phyloP scores from a whole-genome alignment of 2,113 vertebrate species.

The Lonchura striata region DNA sequence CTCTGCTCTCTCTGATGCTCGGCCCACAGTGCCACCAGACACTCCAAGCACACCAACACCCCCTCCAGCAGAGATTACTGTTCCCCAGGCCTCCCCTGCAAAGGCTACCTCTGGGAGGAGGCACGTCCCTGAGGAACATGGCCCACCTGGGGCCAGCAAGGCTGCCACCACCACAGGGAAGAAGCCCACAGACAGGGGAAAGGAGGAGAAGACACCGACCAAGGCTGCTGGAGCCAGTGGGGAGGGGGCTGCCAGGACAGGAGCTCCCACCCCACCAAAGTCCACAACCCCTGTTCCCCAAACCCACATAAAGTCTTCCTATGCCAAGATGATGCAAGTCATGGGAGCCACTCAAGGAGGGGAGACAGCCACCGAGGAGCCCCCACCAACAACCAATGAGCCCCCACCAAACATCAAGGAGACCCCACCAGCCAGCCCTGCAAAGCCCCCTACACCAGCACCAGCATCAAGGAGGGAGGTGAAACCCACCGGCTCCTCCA shows the following conservation, averaged over 20 bases:
- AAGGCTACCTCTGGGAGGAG: neutral
- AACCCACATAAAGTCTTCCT: slow-evolving; percentile 69
- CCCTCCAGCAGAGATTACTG: neutral
- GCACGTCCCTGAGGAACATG: fast-evolving
- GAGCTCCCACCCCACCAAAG: neutral
- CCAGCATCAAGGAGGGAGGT: neutral
- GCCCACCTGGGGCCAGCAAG: neutral
- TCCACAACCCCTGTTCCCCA: neutral
- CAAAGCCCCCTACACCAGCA: neutral
- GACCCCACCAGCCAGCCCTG: neutral
- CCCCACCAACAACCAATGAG: neutral
- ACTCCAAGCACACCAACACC: slow-evolving; percentile 58
- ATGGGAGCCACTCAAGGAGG: slow-evolving; percentile 23
- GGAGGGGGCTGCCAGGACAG: neutral
- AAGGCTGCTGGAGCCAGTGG: neutral
- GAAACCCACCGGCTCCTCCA: neutral
- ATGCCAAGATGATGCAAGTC: slow-evolving; percentile 91
- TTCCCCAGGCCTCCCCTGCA: fast-evolving
- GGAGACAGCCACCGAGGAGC: neutral
- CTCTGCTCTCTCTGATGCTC: slow-evolving; percentile 86
- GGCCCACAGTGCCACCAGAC: slow-evolving; percentile 69
- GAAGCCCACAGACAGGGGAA: neutral
- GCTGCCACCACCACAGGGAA: neutral
- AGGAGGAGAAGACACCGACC: neutral
- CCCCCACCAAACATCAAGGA: neutral